phyloP scores from a whole-genome alignment of 37 sponge, comb jelly and placozoan genomes.

The Mnemiopsis leidyi region DNA sequence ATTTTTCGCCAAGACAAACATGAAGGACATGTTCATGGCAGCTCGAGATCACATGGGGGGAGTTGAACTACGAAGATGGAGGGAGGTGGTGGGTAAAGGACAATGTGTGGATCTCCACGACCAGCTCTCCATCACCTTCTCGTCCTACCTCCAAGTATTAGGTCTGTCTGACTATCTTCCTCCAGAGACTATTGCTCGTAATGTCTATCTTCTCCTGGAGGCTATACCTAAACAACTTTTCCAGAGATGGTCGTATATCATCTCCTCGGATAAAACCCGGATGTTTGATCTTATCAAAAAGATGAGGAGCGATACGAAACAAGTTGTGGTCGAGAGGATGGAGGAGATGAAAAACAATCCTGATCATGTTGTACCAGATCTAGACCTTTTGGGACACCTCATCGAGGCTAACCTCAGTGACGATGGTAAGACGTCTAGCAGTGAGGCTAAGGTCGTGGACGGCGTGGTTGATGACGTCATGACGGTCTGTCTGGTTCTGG shows the following conservation, averaged over 20 bases:
- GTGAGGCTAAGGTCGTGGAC: neutral
- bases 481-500: slow-evolving; percentile 15
- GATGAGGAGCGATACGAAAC: neutral
- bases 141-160: neutral
- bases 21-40: slow-evolving; percentile 3
- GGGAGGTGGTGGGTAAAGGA: neutral
- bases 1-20: neutral
- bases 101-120: neutral
- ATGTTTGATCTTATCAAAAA: neutral
- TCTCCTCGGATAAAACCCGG: neutral
- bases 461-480: neutral
- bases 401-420: neutral
- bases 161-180: neutral
- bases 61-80: neutral
- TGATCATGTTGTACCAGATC: neutral
- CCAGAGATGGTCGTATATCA: neutral
- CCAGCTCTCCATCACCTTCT: neutral
- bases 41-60: neutral
- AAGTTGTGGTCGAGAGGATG: neutral
- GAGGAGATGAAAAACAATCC: neutral
- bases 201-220: neutral
- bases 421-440: neutral
- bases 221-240: slow-evolving; percentile 17
- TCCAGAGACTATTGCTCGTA: neutral
- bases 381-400: neutral